Percentiles rank a stretch among this genome's conserved stretches.
phyloP scores from a whole-genome alignment of 2,113 vertebrate species.

The Phalacrocorax carbo region DNA sequence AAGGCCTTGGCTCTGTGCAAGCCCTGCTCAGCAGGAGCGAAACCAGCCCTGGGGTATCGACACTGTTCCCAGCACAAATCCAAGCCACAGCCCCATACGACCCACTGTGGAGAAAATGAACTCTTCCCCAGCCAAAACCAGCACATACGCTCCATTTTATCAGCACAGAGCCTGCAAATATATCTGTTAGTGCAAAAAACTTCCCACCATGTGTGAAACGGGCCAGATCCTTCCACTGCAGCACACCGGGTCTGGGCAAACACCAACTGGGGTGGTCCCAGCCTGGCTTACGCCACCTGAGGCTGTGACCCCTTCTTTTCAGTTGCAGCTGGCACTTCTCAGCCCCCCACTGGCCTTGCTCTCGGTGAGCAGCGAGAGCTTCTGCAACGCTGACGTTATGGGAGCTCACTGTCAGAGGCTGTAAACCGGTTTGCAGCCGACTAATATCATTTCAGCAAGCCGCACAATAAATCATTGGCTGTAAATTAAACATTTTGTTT shows the following conservation, averaged over 20 bases:
- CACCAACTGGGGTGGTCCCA: rapidly evolving
- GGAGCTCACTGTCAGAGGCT: not conserved
- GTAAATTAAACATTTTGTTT: slow-evolving; percentile 44
- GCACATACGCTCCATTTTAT: not conserved
- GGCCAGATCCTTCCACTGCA: not conserved
- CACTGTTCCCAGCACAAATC: too few relatives aligned
- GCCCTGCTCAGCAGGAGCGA: too few relatives aligned
- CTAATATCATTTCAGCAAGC: slow-evolving; percentile 18
- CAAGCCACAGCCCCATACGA: too few relatives aligned
- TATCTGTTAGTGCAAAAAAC: not conserved
- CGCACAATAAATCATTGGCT: slow-evolving; percentile 11
- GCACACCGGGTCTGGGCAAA: not conserved
- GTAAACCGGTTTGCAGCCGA: not conserved
- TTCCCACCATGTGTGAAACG: not conserved
- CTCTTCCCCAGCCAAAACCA: too few relatives aligned
- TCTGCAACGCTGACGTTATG: not conserved
- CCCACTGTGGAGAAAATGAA: too few relatives aligned
- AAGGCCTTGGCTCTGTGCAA: too few relatives aligned
- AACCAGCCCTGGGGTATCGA: too few relatives aligned
- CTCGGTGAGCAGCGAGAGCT: not conserved
- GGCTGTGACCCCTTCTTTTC: not conserved
- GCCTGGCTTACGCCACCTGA: not conserved
- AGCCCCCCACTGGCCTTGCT: not conserved
- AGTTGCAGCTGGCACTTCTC: not conserved
- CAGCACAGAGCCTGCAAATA: not conserved